These are phyloP conservation scores for Pitangus sulphuratus DNA, from an alignment of 2,797 vertebrate genomes.

Conservation along the genomic window DNA sequence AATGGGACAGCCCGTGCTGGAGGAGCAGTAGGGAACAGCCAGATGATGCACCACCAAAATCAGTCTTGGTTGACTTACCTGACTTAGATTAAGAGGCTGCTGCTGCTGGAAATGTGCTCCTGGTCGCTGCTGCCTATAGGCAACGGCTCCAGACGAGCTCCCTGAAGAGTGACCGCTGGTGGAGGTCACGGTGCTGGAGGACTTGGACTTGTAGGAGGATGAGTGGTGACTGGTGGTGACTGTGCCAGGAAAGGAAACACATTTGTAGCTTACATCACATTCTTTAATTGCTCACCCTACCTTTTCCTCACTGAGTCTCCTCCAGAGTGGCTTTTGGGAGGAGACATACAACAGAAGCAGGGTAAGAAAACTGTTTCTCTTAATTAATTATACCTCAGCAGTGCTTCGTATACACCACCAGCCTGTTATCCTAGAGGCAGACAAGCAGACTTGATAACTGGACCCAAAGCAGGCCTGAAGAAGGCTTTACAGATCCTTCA, in stretches of 20 bases:
- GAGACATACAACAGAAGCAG: conserved; percentile 48
- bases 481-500: conserved; percentile 30
- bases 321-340: conserved; percentile 47
- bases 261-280: conserved; percentile 63
- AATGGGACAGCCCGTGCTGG: not conserved
- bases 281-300: conserved; percentile 47
- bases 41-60: not conserved
- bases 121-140: conserved; percentile 92
- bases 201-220: conserved; percentile 93
- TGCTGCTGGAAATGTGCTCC: conserved; percentile 96
- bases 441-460: not conserved
- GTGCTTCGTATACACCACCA: not conserved
- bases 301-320: conserved; percentile 49
- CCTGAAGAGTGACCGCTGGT: conserved; percentile 90
- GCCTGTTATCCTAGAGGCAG: conserved; percentile 5
- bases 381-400: conserved; percentile 29
- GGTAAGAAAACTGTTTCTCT: conserved; percentile 29
- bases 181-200: conserved; percentile 87
- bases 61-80: conserved; percentile 78
- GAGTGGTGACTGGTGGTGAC: conserved; percentile 91
- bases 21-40: not conserved
- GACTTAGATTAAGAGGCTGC: conserved; percentile 99
- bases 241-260: conserved; percentile 69
- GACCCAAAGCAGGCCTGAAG: not conserved
- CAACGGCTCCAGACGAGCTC: conserved; percentile 81